phyloP scores from a whole-genome alignment of 2,797 vertebrate genomes.

The Acanthurus leucopareius region DNA sequence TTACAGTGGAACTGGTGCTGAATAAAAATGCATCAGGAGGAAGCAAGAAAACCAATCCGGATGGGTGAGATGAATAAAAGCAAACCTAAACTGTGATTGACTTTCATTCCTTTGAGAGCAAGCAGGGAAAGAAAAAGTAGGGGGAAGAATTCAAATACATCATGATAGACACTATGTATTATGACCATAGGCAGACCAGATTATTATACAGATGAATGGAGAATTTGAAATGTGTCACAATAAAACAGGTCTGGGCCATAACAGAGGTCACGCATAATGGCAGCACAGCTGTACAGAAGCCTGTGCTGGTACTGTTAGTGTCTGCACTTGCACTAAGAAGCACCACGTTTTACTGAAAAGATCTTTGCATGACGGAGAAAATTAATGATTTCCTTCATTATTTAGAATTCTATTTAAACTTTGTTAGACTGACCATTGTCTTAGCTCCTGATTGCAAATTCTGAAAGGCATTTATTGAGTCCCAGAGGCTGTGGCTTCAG shows the following conservation, averaged over 20 bases:
- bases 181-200: conserved; percentile 46
- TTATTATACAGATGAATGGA: conserved; percentile 38
- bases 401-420: conserved; percentile 27
- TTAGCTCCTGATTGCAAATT: conserved; percentile 38
- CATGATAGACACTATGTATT: conserved; percentile 42
- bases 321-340: conserved; percentile 49
- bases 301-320: conserved; percentile 46
- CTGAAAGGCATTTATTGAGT: conserved; percentile 15
- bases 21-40: conserved; percentile 67
- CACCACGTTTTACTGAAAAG: conserved; percentile 57
- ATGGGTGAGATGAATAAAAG: conserved; percentile 57
- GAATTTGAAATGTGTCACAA: conserved; percentile 34
- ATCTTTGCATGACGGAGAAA: conserved; percentile 44
- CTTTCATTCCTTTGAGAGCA: conserved; percentile 62
- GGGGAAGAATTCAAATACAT: conserved; percentile 37
- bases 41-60: conserved; percentile 50
- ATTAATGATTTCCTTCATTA: conserved; percentile 20
- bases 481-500: conserved; percentile 1
- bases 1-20: conserved; percentile 79
- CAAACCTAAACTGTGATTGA: conserved; percentile 45
- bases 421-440: conserved; percentile 30
- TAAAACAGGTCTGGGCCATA: conserved; percentile 32
- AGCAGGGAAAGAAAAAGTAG: conserved; percentile 42
- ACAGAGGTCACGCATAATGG: conserved; percentile 35
- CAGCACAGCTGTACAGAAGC: conserved; percentile 42